phyloP scores from a whole-genome alignment of 2,113 vertebrate species.

The Vulpes ferrilata region DNA sequence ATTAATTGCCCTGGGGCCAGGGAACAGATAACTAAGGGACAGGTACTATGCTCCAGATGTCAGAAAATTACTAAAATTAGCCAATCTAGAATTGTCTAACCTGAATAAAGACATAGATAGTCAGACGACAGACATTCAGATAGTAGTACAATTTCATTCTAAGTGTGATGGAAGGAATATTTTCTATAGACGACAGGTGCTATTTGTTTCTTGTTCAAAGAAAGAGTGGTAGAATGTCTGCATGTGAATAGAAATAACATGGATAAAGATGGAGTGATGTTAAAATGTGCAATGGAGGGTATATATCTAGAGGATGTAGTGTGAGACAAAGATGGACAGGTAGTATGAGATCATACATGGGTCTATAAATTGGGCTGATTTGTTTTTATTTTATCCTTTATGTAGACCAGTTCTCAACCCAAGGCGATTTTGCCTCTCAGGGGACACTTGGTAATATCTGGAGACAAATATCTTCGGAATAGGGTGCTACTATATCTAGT shows the following conservation, averaged over 20 bases:
- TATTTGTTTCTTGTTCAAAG: not conserved
- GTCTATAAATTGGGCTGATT: not conserved
- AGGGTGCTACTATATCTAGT: not conserved
- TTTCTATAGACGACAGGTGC: not conserved
- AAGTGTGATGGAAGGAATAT: not conserved
- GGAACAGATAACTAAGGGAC: not conserved
- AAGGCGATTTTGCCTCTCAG: not conserved
- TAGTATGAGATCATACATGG: not conserved
- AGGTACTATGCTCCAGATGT: not conserved
- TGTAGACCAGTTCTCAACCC: not conserved
- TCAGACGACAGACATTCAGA: not conserved
- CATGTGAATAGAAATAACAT: not conserved
- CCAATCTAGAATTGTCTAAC: not conserved
- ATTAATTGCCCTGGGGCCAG: not conserved
- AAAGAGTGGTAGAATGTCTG: not conserved
- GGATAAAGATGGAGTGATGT: not conserved
- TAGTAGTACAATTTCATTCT: not conserved
- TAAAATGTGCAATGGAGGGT: not conserved
- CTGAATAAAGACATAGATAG: no score
- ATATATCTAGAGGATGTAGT: not conserved
- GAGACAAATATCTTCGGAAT: not conserved
- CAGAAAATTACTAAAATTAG: not conserved
- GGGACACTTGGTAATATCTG: not conserved
- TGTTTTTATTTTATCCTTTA: not conserved
- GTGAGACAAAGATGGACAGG: not conserved